Evolutionary conservation across 2,888 invertebrate species (phyloP).

Genomic region (Tetropium fuscum): DNA sequence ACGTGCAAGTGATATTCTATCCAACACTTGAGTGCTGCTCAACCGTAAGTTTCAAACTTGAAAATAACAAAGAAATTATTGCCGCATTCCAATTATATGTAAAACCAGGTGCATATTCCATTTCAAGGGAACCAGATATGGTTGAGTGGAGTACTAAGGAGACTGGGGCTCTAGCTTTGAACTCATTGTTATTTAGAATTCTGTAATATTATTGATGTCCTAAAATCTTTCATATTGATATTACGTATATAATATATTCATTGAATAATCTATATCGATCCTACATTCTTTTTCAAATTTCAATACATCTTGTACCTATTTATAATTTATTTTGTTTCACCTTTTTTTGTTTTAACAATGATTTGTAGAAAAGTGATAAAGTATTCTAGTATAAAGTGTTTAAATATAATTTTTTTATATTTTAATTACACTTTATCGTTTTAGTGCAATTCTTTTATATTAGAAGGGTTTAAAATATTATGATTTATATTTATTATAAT

Average conservation of each 20-base stretch:
- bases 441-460: conserved; percentile 10
- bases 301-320: background rate
- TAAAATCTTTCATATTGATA: too few species aligned
- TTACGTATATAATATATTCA: background rate
- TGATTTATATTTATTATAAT: conserved; percentile 5
- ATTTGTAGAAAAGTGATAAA: background rate
- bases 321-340: background rate
- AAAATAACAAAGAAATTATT: conserved; percentile 67
- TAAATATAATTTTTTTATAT: too few species aligned
- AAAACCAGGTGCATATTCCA: conserved; percentile 80
- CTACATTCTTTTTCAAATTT: background rate
- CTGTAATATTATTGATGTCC: conserved; percentile 3
- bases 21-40: conserved; percentile 67
- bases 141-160: conserved; percentile 81
- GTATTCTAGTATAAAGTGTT: too few species aligned
- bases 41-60: conserved; percentile 51
- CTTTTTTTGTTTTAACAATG: background rate
- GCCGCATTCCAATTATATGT: conserved; percentile 79
- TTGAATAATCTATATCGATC: conserved; percentile 3
- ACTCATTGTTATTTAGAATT: conserved; percentile 72
- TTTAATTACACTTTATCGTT: background rate
- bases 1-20: conserved; percentile 73
- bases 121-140: conserved; percentile 65
- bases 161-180: conserved; percentile 75
- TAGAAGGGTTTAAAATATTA: conserved; percentile 8